Percentiles rank a stretch among this genome's conserved stretches.
Evolutionary conservation across 2,113 vertebrate genomes (phyloP).

Genomic region (Isurus oxyrinchus): DNA sequence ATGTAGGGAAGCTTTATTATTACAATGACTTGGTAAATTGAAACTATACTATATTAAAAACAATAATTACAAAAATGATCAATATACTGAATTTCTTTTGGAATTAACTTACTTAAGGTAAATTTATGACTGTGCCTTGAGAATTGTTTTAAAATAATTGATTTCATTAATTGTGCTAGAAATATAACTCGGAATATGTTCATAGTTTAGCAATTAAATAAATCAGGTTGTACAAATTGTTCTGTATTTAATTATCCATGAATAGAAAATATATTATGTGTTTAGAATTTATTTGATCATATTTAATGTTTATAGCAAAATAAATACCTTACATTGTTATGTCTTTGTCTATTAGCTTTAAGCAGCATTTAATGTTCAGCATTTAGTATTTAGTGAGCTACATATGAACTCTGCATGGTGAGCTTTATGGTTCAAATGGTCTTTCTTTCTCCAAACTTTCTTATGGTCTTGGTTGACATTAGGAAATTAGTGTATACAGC

Average conservation of each 20-base stretch:
- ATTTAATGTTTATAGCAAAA: background rate
- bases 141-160: conserved; percentile 5
- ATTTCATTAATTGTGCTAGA: background rate
- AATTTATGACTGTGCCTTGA: background rate
- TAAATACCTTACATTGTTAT: background rate
- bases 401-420: background rate
- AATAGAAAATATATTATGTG: background rate
- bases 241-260: background rate
- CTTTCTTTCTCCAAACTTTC: background rate
- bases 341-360: background rate
- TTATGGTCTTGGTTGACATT: background rate
- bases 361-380: background rate
- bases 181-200: background rate
- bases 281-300: background rate
- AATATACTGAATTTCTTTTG: background rate
- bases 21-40: conserved; percentile 1
- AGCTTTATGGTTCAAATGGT: background rate
- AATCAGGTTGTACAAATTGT: background rate
- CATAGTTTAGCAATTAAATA: conserved; percentile 18
- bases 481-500: background rate
- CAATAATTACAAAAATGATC: background rate
- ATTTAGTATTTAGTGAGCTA: background rate
- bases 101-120: background rate
- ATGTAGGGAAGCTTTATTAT: background rate
- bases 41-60: background rate